Evolutionary conservation across 2,797 vertebrate genomes (phyloP), one percentile per base, ranked within the genome.

Genomic region (Rhynchotus rufescens): DNA sequence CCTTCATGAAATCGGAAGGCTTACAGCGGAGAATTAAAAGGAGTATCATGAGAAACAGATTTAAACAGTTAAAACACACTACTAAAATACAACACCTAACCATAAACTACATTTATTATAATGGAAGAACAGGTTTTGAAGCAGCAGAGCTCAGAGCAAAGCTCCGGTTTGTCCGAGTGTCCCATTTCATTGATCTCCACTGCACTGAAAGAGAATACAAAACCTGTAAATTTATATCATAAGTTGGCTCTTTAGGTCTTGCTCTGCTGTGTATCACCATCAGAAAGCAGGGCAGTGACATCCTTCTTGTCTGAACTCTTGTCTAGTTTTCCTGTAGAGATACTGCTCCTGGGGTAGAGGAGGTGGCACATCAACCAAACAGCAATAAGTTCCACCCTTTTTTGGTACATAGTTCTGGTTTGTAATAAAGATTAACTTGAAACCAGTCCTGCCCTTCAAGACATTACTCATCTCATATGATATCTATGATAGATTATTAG

Each of bases 361-460:
- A 91, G 45, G n/a, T 16, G 66, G 22, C 75, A 59, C 30, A 65
- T 61, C 3, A 2, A 68, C 25, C 49, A 68, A 90, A 80, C 73
- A 93, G 60, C 23, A 51, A 25, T 9, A 69, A 75, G 13, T 75
- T 92, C 52, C 67, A 45, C 25, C 62, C 44, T 19, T 28, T n/a
- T 56, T n/a, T n/a, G 54, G 54, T 20, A 56, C 17, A 56, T 56
- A 56, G 54, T 20, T 56, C 54, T 56, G 54, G 26, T 32, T 69
- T 86, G 80, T 65, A 71, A 28, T 36, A 64, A 84, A 74, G 49
- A 11, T 92, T 88, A 79, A 89, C 72, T 73, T 81, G 52, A 93
- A 91, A 86, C 36, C 32, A 86, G 61, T 52, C 57, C 71, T 86
- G 72, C 72, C 84, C 67, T 91, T 56, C 3, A 0, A 91, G 75